Evolutionary conservation across 1,140 invertebrate species (phyloP).

Genomic region (Drosophila malerkotliana): DNA sequence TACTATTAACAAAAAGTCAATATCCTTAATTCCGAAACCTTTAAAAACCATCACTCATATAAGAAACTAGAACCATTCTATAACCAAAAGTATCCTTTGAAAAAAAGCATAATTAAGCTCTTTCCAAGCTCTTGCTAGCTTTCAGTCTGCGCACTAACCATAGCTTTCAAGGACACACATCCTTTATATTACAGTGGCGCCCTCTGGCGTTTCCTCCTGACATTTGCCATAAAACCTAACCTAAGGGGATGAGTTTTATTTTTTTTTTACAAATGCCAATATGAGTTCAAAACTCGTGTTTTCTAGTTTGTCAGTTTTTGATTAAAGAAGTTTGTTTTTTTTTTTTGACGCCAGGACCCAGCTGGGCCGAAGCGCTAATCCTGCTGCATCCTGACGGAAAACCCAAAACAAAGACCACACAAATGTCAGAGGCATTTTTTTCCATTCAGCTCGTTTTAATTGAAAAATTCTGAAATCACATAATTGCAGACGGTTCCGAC

Average conservation of each 20-base stretch:
- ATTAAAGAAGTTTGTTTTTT: conserved; percentile 12
- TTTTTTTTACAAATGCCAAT: background rate
- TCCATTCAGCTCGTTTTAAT: conserved; percentile 42
- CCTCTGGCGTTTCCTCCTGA: conserved; percentile 20
- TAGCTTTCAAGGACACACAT: conserved; percentile 21
- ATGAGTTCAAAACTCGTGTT: conserved; percentile 3
- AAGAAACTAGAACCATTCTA: too few species aligned
- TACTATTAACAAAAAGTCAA: too few species aligned
- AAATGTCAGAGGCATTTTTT: conserved; percentile 12
- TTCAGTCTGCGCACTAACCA: conserved; percentile 29
- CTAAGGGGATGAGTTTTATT: background rate
- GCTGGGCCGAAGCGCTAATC: conserved; percentile 25
- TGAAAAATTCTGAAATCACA: conserved; percentile 76
- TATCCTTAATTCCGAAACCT: too few species aligned
- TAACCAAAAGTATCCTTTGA: background rate
- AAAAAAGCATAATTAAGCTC: conserved; percentile 19
- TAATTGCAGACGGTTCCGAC: conserved; percentile 49
- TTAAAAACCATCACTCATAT: too few species aligned
- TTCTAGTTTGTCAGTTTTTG: conserved; percentile 20
- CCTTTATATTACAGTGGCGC: conserved; percentile 22
- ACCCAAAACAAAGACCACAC: conserved; percentile 18
- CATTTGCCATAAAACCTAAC: conserved; percentile 58
- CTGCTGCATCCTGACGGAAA: conserved; percentile 1
- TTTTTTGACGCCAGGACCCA: background rate
- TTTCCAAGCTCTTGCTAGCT: background rate